Evolutionary conservation across 2,888 invertebrate genomes (phyloP).

Genomic region (Coenonympha arcania): DNA sequence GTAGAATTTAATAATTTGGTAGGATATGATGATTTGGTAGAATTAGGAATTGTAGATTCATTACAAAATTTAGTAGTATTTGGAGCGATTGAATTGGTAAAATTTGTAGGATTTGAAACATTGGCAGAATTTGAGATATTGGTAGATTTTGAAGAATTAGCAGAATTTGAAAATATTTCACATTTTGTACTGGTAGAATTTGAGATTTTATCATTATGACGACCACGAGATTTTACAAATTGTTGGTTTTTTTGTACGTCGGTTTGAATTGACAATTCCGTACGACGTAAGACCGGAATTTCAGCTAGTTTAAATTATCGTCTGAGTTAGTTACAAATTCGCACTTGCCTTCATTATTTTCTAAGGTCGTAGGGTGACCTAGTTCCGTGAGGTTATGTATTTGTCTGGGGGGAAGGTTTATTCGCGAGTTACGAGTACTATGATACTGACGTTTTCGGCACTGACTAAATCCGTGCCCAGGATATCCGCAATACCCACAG

Average conservation of each 20-base stretch:
- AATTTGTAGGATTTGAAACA: no score
- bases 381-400: neutral
- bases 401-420: neutral
- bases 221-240: no score
- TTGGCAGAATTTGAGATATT: neutral
- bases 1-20: neutral
- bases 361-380: neutral
- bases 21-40: neutral
- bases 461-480: neutral
- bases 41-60: no score
- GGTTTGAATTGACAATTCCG: neutral
- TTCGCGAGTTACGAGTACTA: neutral
- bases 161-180: neutral
- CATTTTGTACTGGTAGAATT: neutral
- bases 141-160: neutral
- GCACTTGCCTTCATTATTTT: neutral
- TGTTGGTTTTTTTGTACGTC: neutral
- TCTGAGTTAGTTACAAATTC: neutral
- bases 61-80: no score
- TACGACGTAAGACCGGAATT: conserved; percentile 6
- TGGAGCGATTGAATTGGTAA: no score
- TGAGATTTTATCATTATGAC: no score
- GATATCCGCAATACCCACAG: neutral
- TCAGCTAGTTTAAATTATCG: neutral
- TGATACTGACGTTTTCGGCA: neutral